Conservation (phyloP, 2,888 invertebrate genomes). For the Lysandra bellargus region DNA sequence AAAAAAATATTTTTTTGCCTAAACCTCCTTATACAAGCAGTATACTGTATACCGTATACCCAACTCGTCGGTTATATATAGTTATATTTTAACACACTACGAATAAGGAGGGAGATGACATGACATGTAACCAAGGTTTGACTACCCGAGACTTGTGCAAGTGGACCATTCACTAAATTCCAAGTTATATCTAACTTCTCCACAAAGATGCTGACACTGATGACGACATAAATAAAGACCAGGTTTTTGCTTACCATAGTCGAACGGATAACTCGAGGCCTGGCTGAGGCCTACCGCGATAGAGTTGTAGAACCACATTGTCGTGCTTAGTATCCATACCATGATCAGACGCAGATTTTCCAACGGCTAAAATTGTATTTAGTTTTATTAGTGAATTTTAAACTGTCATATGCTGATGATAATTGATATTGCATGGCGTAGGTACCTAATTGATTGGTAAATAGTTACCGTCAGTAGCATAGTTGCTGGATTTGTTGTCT, state of each 20-base stretch:
- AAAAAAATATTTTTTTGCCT: too few relatives aligned
- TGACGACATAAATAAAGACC: slow-evolving; percentile 38
- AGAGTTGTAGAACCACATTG: slow-evolving; percentile 81
- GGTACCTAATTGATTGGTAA: neutral
- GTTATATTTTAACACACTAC: neutral
- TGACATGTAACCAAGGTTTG: neutral
- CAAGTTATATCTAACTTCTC: slow-evolving; percentile 24
- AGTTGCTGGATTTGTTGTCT: slow-evolving; percentile 82
- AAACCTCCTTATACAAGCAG: too few relatives aligned
- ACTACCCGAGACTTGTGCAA: neutral
- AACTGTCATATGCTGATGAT: neutral
- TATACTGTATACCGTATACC: too few relatives aligned
- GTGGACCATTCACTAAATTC: slow-evolving; percentile 30
- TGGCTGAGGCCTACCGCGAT: slow-evolving; percentile 73
- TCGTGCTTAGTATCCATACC: slow-evolving; percentile 80
- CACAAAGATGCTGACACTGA: slow-evolving; percentile 35
- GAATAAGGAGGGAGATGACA: neutral
- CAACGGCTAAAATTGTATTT: slow-evolving; percentile 74
- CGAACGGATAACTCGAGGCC: slow-evolving; percentile 69
- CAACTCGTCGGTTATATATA: neutral
- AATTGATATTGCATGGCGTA: neutral
- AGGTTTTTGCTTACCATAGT: slow-evolving; percentile 64
- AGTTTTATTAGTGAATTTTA: neutral
- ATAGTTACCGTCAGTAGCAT: slow-evolving; percentile 80
- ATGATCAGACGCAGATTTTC: slow-evolving; percentile 78